Conservation (phyloP, 2,888 invertebrate genomes). For the Escarpia spicata region DNA sequence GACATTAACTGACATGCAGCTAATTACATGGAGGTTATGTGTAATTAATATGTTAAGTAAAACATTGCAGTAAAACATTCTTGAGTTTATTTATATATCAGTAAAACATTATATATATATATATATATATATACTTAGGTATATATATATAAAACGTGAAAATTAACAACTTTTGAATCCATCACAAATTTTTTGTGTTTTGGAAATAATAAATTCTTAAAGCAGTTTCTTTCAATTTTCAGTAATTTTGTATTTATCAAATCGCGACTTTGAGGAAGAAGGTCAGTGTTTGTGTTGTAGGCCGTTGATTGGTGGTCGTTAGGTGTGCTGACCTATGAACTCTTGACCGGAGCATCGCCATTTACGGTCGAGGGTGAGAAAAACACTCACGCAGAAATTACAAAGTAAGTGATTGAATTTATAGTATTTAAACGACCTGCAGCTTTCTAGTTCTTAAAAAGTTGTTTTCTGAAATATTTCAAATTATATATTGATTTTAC, state of each 20-base stretch:
- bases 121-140: too few species aligned
- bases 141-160: too few species aligned
- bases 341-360: conserved; percentile 95
- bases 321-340: conserved; percentile 94
- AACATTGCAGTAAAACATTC: too few species aligned
- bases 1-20: too few species aligned
- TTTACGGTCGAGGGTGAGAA: conserved; percentile 95
- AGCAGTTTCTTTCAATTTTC: neutral
- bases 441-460: neutral
- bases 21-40: too few species aligned
- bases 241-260: neutral
- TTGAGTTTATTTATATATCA: too few species aligned
- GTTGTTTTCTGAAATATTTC: neutral
- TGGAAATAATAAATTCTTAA: too few species aligned
- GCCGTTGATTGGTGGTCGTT: conserved; percentile 99
- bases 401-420: conserved; percentile 67
- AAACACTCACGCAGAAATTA: conserved; percentile 94
- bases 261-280: too few species aligned
- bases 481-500: neutral
- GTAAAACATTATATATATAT: too few species aligned
- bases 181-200: too few species aligned
- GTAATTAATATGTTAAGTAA: too few species aligned
- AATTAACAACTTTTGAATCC: too few species aligned
- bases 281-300: conserved; percentile 67
- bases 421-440: neutral